A percentile compares a stretch with the other conserved stretches of the same genome.
These are phyloP conservation scores for Ariolimax columbianus DNA, from an alignment of 2,888 invertebrate species.

Conservation along the genomic window DNA sequence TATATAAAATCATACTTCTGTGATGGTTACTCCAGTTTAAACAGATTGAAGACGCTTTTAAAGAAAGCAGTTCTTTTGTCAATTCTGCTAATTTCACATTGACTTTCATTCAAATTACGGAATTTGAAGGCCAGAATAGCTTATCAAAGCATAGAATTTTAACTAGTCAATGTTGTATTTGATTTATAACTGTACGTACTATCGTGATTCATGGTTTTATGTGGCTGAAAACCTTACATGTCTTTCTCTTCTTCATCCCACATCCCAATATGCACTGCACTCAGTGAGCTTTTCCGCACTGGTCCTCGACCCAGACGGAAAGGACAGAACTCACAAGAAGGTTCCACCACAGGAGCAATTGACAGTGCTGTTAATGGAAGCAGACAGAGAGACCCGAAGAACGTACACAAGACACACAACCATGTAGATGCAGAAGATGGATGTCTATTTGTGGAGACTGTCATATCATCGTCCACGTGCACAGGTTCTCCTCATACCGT, in stretches of 20 bases:
- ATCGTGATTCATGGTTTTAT: background rate
- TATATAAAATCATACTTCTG: too few relatives aligned
- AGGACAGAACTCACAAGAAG: slow-evolving; percentile 37
- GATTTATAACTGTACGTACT: background rate
- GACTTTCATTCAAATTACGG: too few relatives aligned
- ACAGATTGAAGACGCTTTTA: too few relatives aligned
- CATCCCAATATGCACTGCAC: background rate
- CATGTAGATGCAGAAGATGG: background rate
- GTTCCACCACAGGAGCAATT: slow-evolving; percentile 26
- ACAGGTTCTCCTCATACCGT: background rate
- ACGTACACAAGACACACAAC: slow-evolving; percentile 24
- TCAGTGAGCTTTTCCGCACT: slow-evolving; percentile 58
- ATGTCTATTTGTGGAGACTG: background rate
- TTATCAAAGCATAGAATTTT: too few relatives aligned
- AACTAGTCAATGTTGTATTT: too few relatives aligned
- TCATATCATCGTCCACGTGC: background rate
- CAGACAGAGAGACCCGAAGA: slow-evolving; percentile 2
- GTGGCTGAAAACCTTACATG: background rate
- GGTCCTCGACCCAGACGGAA: slow-evolving; percentile 57
- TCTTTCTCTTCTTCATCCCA: background rate
- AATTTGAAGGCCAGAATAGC: too few relatives aligned
- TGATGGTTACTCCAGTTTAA: too few relatives aligned
- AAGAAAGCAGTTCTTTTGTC: too few relatives aligned
- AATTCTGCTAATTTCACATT: too few relatives aligned
- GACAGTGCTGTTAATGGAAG: slow-evolving; percentile 6